Evolutionary conservation across 2,888 invertebrate genomes (phyloP), one percentile per base, ranked within the genome.

Genomic region (Thera obeliscata): DNA sequence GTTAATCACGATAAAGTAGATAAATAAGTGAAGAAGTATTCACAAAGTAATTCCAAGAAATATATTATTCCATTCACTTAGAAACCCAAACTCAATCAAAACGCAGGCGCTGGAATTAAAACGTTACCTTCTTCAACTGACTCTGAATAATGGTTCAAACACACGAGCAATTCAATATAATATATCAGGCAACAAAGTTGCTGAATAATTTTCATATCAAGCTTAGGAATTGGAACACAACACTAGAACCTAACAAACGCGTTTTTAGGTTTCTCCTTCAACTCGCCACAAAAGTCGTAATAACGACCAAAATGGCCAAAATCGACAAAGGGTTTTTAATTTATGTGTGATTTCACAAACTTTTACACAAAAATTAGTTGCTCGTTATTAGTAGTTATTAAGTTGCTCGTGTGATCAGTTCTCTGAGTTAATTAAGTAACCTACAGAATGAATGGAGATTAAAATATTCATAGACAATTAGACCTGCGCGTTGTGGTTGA

Each of bases 391-490:
- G 22, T 22, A 22, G 22, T 22, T 22, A 22, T 22, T 22, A 41
- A 58, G 50, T 67, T 60, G 60, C 63, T 22, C 60, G 67, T 64
- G 2, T 56, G 55, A 12, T 38, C 6, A 3, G 6, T 38, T 48
- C 54, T 64, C 52, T 43, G 61, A 54, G 61, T 68, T 61, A 64
- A 64, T 68, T 72, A 72, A 72, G 70, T 74, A 71, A 72, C 63
- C 70, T 64, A 61, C 65, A 68, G 63, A 71, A 74, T 74, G 71
- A 75, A 74, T 72, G 72, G 72, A 72, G 55, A 66, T 66, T 76
- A 70, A 74, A 75, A 71, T 75, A 77, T 77, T 76, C 74, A 76
- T 72, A 71, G 67, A 74, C 75, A 76, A 77, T 77, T 75, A 75
- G 56, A 69, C 56, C 55, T 61, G 54, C 55, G 57, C 57, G 22